Percentiles rank a stretch among this genome's conserved stretches.
Evolutionary conservation across 2,888 invertebrate genomes (phyloP).

Genomic region (Pinctada fucata): DNA sequence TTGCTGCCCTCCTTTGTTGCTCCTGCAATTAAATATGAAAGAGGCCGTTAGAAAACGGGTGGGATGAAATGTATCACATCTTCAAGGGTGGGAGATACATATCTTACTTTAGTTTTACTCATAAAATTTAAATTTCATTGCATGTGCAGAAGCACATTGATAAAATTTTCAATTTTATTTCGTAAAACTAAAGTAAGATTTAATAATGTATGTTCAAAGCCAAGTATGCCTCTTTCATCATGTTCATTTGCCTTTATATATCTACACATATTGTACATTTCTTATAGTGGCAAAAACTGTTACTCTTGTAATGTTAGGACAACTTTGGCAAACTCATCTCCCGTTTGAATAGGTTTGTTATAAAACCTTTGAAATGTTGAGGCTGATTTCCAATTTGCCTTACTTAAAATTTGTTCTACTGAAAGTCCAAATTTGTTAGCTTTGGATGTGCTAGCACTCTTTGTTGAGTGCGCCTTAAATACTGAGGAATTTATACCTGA

Average conservation of each 20-base stretch:
- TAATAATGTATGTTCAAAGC: not conserved
- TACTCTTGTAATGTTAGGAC: not conserved
- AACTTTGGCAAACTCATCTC: not conserved
- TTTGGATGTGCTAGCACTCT: not conserved
- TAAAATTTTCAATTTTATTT: not conserved
- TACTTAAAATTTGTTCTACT: not conserved
- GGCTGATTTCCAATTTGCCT: not conserved
- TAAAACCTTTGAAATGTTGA: not conserved
- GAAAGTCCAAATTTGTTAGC: not conserved
- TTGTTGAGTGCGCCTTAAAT: not conserved
- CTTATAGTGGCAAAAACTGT: no score
- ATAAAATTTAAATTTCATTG: constrained; percentile 1
- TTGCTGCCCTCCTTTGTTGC: not conserved
- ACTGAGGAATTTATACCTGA: constrained; percentile 2
- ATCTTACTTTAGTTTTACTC: constrained; percentile 4
- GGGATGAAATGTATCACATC: not conserved
- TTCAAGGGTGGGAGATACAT: not conserved
- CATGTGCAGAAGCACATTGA: not conserved
- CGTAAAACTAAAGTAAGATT: not conserved
- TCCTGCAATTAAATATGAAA: not conserved
- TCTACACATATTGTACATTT: no score
- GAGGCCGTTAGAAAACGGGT: not conserved
- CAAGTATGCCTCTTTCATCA: not conserved
- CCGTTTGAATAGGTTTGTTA: not conserved
- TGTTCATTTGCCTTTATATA: not conserved